Evolutionary conservation across 2,797 vertebrate species (phyloP), one percentile per base, ranked within the genome.

Genomic region (Lates japonicus): DNA sequence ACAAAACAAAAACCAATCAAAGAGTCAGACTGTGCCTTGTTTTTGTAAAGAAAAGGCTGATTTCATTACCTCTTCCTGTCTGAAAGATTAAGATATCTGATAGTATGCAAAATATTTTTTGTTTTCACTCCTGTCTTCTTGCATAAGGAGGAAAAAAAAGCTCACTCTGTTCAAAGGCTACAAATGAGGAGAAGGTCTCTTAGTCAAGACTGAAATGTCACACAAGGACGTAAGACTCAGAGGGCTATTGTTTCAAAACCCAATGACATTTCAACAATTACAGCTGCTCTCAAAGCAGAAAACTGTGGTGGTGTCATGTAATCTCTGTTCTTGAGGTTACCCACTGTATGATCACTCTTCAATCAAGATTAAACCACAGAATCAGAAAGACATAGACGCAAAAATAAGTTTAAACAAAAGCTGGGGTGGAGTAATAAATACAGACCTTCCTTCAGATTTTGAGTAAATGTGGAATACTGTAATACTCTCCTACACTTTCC

Each of bases 41-140:
- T 75, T 73, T 75, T 71, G 12, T 51, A 63, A 39, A 57, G 55
- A 31, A 9, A 54, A 6, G 42, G 25, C 2, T 3, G 17, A 46
- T 71, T 68, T 76, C 61, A 39, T n/a, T 42, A 78, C 74, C 19
- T 76, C 59, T 62, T 86, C 76, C 72, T 88, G 41, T 80, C 39
- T 64, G 5, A 57, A 44, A 78, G 37, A 78, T 80, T 5, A n/a
- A 35, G 0, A 57, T 6, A 52, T 54, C 25, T 76, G 41, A 80
- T 71, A 13, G 5, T 1, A 3, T n/a, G 1, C 16, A 16, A 8
- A 13, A n/a, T 3, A 4, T 16, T 20, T 46, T 51, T 22, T 31
- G 11, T 41, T 71, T 39, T 60, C 0, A 16, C 44, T 16, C 44
- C 9, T 42, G 3, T 42, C 37, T 37, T 16, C n/a, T 52, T 12